Evolutionary conservation across 2,113 vertebrate species (phyloP), one percentile per base, ranked within the genome.

Genomic region (Eulacestoma nigropectus): DNA sequence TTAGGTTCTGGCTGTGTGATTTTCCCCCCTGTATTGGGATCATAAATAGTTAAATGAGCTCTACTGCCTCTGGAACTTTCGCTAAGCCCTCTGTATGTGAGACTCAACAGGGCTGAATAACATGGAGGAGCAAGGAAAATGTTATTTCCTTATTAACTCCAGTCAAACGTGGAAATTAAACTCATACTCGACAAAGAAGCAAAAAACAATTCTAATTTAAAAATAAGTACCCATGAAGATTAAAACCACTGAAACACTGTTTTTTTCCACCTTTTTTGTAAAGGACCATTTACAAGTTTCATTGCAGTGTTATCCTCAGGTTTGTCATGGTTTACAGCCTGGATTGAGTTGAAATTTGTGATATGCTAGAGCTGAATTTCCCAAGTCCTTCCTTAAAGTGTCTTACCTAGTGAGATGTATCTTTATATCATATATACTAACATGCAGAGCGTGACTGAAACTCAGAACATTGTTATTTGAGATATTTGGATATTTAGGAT

Each of bases 11-110:
- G 8, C 1, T 77, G 5, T 52, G 25, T 32, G 46, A 11, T 87
- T 35, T 65, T 4, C 7, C 4, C 5, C 32, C 4, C 18, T 46
- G 1, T 41, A 4, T 16, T 9, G 1, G 44, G 13, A 56, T 67
- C 29, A 76, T 41, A 86, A 79, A 55, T n/a, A 64, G 25, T 62
- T 65, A 44, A 85, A 83, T 27, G n/a, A 62, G 3, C 30, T 53
- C 42, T 62, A 4, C 37, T 79, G 57, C 9, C 19, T 35, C 27
- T 62, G 60, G 65, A 78, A 52, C 27, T 22, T 83, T 72, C 42
- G 7, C 39, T 63, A 57, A 86, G 10, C 15, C 53, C 56, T 11
- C 33, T 6, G 5, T 47, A 4, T 29, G 42, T 72, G 72, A 76
- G 53, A 63, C 9, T 81, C 15, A 59, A 42, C 30, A 57, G 16